These are phyloP conservation scores for Caenorhabditis uteleia DNA, from an alignment of 2,888 invertebrate species.

Conservation along the genomic window DNA sequence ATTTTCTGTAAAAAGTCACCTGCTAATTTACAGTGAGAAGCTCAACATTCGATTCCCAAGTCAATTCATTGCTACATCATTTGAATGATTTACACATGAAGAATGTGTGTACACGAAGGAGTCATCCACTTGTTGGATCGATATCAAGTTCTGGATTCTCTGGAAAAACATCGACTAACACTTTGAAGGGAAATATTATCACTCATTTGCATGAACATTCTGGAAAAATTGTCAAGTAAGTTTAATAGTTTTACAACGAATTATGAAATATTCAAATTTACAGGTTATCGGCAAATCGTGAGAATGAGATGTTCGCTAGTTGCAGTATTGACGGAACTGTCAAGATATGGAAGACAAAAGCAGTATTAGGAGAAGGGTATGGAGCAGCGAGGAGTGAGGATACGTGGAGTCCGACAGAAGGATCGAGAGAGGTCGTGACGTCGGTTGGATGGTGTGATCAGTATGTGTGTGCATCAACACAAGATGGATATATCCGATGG, in stretches of 20 bases:
- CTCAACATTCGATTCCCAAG: constrained; percentile 14
- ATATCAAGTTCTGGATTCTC: constrained; percentile 6
- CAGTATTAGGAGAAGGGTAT: constrained; percentile 42
- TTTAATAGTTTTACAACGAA: neutral
- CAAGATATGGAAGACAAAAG: constrained; percentile 39
- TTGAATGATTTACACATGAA: constrained; percentile 25
- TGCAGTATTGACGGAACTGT: constrained; percentile 54
- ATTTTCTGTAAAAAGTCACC: neutral
- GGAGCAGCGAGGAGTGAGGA: constrained; percentile 36
- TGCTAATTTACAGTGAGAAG: constrained; percentile 10
- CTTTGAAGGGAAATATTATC: constrained; percentile 32
- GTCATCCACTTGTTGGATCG: neutral
- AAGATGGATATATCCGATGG: constrained; percentile 28
- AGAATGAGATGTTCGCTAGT: constrained; percentile 50
- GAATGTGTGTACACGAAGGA: constrained; percentile 6
- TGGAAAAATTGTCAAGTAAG: constrained; percentile 45
- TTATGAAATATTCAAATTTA: constrained; percentile 16
- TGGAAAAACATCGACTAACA: neutral
- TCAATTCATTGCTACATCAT: constrained; percentile 26
- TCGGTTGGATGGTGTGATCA: constrained; percentile 32
- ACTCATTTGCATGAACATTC: constrained; percentile 65
- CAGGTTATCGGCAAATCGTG: constrained; percentile 48
- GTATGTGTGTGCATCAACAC: constrained; percentile 13
- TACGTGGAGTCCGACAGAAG: constrained; percentile 19
- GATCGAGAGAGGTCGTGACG: constrained; percentile 1